phyloP scores from a whole-genome alignment of 2,113 vertebrate species.

The Petroica traversi region DNA sequence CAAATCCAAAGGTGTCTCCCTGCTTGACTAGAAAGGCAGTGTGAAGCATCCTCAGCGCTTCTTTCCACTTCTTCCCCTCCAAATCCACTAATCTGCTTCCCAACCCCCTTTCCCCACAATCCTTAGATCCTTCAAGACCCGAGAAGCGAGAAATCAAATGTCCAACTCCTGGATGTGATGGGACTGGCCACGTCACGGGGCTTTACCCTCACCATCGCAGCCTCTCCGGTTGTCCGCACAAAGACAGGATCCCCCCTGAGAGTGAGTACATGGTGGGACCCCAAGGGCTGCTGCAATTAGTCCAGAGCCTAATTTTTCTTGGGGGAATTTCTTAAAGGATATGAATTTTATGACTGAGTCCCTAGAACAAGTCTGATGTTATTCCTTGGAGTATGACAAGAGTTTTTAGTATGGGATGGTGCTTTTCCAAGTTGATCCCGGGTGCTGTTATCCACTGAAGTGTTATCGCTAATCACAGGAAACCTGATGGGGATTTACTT shows the following conservation, averaged over 20 bases:
- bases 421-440: background rate
- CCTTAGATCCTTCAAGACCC: constrained; percentile 85
- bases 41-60: background rate
- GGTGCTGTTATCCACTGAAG: background rate
- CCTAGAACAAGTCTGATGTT: background rate
- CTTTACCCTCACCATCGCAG: constrained; percentile 97
- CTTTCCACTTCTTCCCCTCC: background rate
- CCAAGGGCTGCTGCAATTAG: no score
- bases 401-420: background rate
- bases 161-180: constrained; percentile 95
- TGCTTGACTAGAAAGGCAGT: accelerated
- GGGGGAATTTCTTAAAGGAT: background rate
- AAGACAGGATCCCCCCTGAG: constrained; percentile 98
- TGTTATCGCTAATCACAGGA: accelerated
- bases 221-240: constrained; percentile 97
- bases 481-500: background rate
- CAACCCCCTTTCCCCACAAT: background rate
- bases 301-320: background rate
- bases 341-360: background rate
- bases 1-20: background rate
- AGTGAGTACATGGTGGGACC: constrained; percentile 79
- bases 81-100: background rate
- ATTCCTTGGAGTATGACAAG: background rate
- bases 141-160: constrained; percentile 98
- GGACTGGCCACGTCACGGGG: constrained; percentile 94